Evolutionary conservation across 1,140 invertebrate species (phyloP), one percentile per base, ranked within the genome.

Genomic region (Caenorhabditis brenneri): DNA sequence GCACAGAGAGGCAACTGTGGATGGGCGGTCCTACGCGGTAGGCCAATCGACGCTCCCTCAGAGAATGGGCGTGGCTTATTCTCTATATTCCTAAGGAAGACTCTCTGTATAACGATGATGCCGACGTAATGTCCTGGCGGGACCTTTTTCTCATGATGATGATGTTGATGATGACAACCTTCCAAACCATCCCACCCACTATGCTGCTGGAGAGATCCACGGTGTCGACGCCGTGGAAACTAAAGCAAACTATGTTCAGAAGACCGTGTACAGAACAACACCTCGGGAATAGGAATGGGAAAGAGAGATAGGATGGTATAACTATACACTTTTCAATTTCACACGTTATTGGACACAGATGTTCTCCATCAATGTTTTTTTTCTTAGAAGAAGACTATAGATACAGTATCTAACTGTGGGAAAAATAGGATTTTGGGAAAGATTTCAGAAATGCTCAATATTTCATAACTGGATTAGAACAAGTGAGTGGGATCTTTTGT

Each of bases 271-370:
- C 65, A 42, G 36, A 42, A 74, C 36, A 74, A 22, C 65, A 46
- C 22, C 19, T 74, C 65, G 65, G 65, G 65, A 74, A 74, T 42
- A 74, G 65, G 3, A 36, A 36, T 58, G 31, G 19, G 19, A 31
- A 36, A 36, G 19, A 36, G 15, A 36, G 58, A 36, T 12, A 65
- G 10, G 29, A 36, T 2, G 58, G 58, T 74, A 42, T 74, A 19
- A 74, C 65, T 74, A 74, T 74, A 74, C 65, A 74, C 29, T 74
- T 74, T 74, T 74, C 65, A 46, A 74, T 74, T 74, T 74, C 65
- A 74, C 65, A 74, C 65, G 22, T 74, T 74, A 46, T 74, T 74
- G 33, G 36, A 42, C n/a, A 33, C 65, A 22, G 36, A 39, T 42
- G 36, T 74, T 74, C 36, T 36, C 36, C 15, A 65, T 16, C 24